Percentiles rank a stretch among this genome's conserved stretches.
Conservation (phyloP, 2,888 invertebrate genomes). For the Conus canariensis region DNA sequence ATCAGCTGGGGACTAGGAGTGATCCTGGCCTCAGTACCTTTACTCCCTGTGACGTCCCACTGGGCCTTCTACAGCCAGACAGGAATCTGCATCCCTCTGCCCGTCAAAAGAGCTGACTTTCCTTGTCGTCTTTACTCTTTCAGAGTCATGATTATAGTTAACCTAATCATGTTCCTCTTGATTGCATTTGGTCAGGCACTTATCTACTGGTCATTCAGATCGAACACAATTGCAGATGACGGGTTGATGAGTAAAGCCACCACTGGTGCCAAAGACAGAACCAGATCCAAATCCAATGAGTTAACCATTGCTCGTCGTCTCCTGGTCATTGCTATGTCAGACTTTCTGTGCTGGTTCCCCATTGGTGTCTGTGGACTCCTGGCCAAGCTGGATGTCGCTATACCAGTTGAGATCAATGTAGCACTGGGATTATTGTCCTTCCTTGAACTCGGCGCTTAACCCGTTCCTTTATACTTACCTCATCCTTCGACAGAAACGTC, state of each 20-base stretch:
- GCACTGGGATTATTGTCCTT: not conserved
- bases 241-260: not conserved
- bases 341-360: conserved; percentile 2
- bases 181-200: not conserved
- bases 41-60: not conserved
- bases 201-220: not conserved
- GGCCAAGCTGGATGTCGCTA: not conserved
- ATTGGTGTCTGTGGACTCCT: not conserved
- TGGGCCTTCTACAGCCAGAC: conserved; percentile 2
- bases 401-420: not conserved
- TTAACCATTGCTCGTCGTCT: conserved; percentile 2
- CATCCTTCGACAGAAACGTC: not conserved
- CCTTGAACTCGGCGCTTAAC: not conserved
- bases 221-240: not conserved
- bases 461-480: not conserved
- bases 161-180: not conserved
- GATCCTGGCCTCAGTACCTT: not conserved
- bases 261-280: not conserved
- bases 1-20: not conserved
- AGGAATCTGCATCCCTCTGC: conserved; percentile 16
- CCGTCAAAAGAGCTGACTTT: not conserved
- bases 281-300: not conserved
- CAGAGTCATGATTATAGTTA: not conserved
- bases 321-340: not conserved
- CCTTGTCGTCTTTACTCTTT: not conserved